These are phyloP conservation scores for Clarias gariepinus DNA, from an alignment of 2,113 vertebrate species.

Conservation along the genomic window DNA sequence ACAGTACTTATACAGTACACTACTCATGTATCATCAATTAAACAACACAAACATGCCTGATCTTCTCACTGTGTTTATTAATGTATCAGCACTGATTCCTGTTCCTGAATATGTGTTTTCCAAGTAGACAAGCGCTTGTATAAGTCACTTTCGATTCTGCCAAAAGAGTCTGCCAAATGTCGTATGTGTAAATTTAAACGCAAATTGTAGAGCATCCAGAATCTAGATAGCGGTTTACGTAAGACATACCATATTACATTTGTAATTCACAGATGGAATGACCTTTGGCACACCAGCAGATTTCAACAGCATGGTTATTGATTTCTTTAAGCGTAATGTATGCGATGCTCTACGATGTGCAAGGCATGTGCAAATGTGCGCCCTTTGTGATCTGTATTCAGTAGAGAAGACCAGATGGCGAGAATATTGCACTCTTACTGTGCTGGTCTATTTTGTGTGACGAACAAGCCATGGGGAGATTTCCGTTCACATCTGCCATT, in stretches of 20 bases:
- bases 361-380: not conserved
- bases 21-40: not conserved
- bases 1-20: too few relatives aligned
- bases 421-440: constrained; percentile 5
- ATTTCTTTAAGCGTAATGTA: constrained; percentile 16
- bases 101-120: not conserved
- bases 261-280: not conserved
- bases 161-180: not conserved
- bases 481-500: constrained; percentile 23
- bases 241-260: not conserved
- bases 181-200: not conserved
- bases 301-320: constrained; percentile 7
- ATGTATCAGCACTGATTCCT: not conserved
- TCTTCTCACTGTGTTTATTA: not conserved
- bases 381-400: not conserved
- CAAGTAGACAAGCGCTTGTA: not conserved
- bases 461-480: constrained; percentile 12
- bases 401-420: constrained; percentile 23
- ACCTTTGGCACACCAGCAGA: constrained; percentile 9
- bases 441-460: not conserved
- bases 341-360: not conserved
- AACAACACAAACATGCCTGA: not conserved
- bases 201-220: not conserved
- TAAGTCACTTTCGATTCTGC: not conserved
- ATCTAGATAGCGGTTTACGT: not conserved